Evolutionary conservation across 2,797 vertebrate species (phyloP), one percentile per base, ranked within the genome.

Genomic region (Ceryle rudis): DNA sequence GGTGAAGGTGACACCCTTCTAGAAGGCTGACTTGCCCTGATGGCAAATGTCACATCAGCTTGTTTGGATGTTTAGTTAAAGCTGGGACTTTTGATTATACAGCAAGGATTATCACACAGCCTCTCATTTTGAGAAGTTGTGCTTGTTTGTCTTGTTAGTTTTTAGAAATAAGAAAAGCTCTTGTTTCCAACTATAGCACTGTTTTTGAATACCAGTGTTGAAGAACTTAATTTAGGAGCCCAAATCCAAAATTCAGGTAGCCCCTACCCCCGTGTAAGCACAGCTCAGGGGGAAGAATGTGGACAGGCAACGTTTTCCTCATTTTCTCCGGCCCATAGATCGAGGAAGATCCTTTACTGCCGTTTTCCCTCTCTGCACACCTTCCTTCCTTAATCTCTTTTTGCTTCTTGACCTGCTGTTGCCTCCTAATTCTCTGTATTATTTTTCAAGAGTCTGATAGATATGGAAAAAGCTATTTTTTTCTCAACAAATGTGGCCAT

Each of bases 141-240:
- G 14, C 33, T 92, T 0, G 0, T 77, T 86, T 39, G 15, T 81
- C 10, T 3, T 42, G 42, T 29, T 35, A 58, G 39, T 66, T 94
- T 62, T 74, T 81, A 14, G 54, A 20, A 81, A 78, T 70, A 81
- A 85, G 39, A 74, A 80, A 74, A 81, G 35, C 15, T 64, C 2
- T 77, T 41, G 21, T 84, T 94, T 90, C 58, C 72, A 81, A 78
- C 60, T 89, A 21, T 51, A 85, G 70, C n/a, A 73, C 55, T 65
- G 20, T 86, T 31, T 71, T 94, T 86, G 14, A 95, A 60, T 93
- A 91, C 25, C 17, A 78, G n/a, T 67, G 52, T 58, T 80, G 55
- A 93, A 67, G 9, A 89, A 85, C 37, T 86, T 88, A 54, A 83
- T 93, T 95, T 91, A 69, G 49, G n/a, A 75, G 17, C 33, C 31